These are phyloP conservation scores for Melinopterus prodromus DNA, from an alignment of 2,888 invertebrate species.

Conservation along the genomic window DNA sequence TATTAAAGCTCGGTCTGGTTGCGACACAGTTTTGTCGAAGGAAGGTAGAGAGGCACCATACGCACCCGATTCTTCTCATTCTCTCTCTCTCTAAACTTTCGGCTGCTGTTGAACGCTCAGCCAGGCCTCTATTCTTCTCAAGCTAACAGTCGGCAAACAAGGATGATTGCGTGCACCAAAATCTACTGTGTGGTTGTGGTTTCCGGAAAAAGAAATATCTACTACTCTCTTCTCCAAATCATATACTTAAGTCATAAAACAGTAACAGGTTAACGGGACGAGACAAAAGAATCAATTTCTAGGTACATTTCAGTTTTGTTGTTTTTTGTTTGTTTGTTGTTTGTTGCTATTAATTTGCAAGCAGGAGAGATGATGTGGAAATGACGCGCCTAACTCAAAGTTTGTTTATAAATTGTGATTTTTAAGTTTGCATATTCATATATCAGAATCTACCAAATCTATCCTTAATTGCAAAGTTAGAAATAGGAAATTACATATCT, in stretches of 20 bases:
- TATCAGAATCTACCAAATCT: too few species aligned
- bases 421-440: not conserved
- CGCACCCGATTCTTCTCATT: not conserved
- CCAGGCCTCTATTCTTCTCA: constrained; percentile 34
- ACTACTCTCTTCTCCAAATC: not conserved
- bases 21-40: not conserved
- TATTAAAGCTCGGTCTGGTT: not conserved
- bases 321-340: not conserved
- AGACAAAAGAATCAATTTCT: constrained; percentile 27
- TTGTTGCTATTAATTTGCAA: not conserved
- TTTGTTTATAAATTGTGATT: not conserved
- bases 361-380: not conserved
- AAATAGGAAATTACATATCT: too few species aligned
- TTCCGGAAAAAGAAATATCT: constrained; percentile 29
- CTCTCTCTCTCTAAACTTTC: not conserved
- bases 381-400: not conserved
- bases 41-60: constrained; percentile 4
- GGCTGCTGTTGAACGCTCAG: constrained; percentile 19
- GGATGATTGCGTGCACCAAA: constrained; percentile 16
- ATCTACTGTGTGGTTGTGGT: constrained; percentile 4
- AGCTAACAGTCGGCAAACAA: constrained; percentile 30
- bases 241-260: not conserved
- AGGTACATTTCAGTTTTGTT: constrained; percentile 30
- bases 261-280: not conserved
- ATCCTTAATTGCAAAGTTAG: too few species aligned